Evolutionary conservation across 2,888 invertebrate genomes (phyloP).

Genomic region (Cabera pusaria): DNA sequence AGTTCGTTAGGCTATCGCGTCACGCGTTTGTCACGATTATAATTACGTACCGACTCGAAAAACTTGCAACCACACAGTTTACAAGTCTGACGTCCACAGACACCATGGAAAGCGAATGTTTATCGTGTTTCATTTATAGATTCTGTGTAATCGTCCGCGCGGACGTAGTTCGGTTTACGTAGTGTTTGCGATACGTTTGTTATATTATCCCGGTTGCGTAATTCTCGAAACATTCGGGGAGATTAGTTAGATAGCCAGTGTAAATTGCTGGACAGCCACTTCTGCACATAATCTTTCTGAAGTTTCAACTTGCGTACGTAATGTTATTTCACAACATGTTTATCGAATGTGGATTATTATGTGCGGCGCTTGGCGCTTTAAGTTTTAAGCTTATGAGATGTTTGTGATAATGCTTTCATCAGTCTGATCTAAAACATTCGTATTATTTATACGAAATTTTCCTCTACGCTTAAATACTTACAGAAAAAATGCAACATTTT

Average conservation of each 20-base stretch:
- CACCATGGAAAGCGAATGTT: constrained; percentile 55
- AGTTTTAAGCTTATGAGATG: no score
- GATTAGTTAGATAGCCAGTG: constrained; percentile 11
- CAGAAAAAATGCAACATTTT: no score
- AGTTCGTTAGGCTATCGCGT: constrained; percentile 40
- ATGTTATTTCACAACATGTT: no score
- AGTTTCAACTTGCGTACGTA: constrained; percentile 6
- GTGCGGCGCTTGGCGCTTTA: no score
- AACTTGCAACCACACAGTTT: constrained; percentile 62
- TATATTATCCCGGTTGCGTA: constrained; percentile 36
- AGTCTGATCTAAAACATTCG: no score
- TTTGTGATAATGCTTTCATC: no score
- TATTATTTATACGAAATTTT: no score
- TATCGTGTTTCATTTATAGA: constrained; percentile 64
- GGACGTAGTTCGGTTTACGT: constrained; percentile 59
- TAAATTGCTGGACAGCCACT: constrained; percentile 1
- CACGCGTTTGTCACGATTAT: constrained; percentile 60
- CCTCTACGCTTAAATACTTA: no score
- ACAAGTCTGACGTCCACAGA: constrained; percentile 57
- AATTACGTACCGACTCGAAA: constrained; percentile 60
- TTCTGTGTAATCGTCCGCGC: constrained; percentile 55
- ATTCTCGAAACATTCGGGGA: constrained; percentile 20
- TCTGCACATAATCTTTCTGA: background rate
- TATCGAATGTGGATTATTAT: no score
- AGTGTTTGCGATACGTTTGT: constrained; percentile 35